phyloP scores from a whole-genome alignment of 2,113 vertebrate genomes.

The Dicrurus megarhynchus region DNA sequence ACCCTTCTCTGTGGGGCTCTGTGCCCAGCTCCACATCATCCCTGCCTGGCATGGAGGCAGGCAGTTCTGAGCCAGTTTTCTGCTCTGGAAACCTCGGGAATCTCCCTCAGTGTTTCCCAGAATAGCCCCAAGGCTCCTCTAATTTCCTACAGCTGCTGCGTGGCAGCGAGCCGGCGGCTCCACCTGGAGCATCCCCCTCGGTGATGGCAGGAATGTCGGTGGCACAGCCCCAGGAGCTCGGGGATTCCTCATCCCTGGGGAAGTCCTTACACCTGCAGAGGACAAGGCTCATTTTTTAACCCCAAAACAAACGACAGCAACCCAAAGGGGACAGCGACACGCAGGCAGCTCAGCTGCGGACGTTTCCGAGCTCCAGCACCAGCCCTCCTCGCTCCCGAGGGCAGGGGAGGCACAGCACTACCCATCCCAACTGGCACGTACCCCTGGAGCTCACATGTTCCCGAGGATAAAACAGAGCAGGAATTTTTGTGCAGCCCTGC shows the following conservation, averaged over 20 bases:
- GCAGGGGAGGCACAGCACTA: not conserved
- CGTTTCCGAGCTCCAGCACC: fast-evolving
- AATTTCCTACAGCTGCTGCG: constrained; percentile 9
- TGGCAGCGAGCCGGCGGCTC: not conserved
- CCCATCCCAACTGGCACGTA: fast-evolving
- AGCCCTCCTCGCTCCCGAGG: not conserved
- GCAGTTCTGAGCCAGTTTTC: constrained; percentile 22
- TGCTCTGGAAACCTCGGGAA: constrained; percentile 23
- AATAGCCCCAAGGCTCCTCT: constrained; percentile 30
- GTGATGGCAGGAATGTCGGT: not conserved
- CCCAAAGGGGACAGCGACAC: not conserved
- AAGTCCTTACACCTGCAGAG: not conserved
- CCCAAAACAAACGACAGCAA: not conserved
- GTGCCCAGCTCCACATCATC: not conserved
- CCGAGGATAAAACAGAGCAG: not conserved
- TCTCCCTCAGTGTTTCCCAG: constrained; percentile 45
- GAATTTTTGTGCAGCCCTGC: not conserved
- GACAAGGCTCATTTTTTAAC: not conserved
- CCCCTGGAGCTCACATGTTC: not conserved
- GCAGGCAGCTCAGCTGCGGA: not conserved
- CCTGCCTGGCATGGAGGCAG: not conserved
- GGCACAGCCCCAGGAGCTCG: not conserved
- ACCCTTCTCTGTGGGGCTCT: not conserved
- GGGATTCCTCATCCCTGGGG: not conserved
- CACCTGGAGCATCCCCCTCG: not conserved